phyloP scores from a whole-genome alignment of 2,888 invertebrate species.

The Sminthurides aquaticus region DNA sequence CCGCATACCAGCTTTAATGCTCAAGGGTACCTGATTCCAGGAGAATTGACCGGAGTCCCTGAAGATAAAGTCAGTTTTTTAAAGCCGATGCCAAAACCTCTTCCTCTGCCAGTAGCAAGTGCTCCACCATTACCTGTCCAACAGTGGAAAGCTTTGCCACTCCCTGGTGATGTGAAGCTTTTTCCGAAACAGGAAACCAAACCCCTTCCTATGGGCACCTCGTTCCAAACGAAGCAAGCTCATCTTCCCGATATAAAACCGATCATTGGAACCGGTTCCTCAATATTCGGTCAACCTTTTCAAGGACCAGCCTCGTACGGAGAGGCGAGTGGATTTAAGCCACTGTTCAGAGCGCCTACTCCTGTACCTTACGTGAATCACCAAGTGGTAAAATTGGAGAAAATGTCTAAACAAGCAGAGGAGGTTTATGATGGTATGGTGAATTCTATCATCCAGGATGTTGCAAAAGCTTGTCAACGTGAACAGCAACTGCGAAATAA shows the following conservation, averaged over 20 bases:
- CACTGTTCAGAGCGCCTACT: not conserved
- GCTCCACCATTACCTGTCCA: not conserved
- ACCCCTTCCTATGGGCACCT: not conserved
- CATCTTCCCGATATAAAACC: not conserved
- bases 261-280: not conserved
- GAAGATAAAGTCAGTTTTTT: not conserved
- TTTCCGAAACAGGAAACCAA: not conserved
- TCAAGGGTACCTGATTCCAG: slow-evolving; percentile 56
- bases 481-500: not conserved
- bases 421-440: not conserved
- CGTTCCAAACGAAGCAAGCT: not conserved
- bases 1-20: slow-evolving; percentile 68
- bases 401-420: not conserved
- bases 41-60: slow-evolving; percentile 20
- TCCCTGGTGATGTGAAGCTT: not conserved
- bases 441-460: not conserved
- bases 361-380: not conserved
- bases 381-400: not conserved
- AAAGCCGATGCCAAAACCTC: not conserved
- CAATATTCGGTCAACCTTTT: not conserved
- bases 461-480: not conserved
- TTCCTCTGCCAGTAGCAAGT: not conserved
- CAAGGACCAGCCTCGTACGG: not conserved
- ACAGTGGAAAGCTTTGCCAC: not conserved
- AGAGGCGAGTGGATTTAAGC: not conserved